Evolutionary conservation across 2,888 invertebrate species (phyloP).

Genomic region (Conomelus anceps): DNA sequence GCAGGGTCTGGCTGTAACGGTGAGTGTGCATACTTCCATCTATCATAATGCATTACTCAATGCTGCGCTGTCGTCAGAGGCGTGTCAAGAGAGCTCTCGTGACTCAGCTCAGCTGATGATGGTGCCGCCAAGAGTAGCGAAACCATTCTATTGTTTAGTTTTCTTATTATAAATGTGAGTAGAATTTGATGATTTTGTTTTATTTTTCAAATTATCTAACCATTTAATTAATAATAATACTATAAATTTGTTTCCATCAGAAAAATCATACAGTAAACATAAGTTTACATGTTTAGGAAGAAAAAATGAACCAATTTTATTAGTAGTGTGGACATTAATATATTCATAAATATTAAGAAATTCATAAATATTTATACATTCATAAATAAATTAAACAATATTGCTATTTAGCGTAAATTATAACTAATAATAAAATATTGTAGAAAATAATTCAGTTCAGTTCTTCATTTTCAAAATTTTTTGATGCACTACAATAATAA

Average conservation of each 20-base stretch:
- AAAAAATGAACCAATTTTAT: too few relatives aligned
- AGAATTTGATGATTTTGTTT: neutral
- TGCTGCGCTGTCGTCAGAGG: neutral
- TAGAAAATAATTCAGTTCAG: too few relatives aligned
- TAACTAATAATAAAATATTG: too few relatives aligned
- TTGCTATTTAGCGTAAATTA: too few relatives aligned
- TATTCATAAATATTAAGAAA: too few relatives aligned
- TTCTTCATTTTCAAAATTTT: too few relatives aligned
- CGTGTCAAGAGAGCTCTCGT: too few relatives aligned
- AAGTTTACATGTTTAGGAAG: too few relatives aligned
- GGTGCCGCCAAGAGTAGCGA: conserved; percentile 3
- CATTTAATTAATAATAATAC: neutral
- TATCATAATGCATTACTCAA: neutral
- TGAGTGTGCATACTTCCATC: neutral
- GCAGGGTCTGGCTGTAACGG: neutral
- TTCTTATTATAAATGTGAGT: neutral
- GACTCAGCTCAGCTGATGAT: conserved; percentile 15
- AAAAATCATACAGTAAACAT: neutral
- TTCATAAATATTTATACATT: too few relatives aligned
- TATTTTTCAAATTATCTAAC: neutral
- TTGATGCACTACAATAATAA: too few relatives aligned
- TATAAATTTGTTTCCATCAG: neutral
- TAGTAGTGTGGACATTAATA: too few relatives aligned
- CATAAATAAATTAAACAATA: too few relatives aligned
- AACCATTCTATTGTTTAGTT: neutral